Evolutionary conservation across 2,797 vertebrate species (phyloP), one percentile per base, ranked within the genome.

Genomic region (Periophthalmus magnuspinnatus): DNA sequence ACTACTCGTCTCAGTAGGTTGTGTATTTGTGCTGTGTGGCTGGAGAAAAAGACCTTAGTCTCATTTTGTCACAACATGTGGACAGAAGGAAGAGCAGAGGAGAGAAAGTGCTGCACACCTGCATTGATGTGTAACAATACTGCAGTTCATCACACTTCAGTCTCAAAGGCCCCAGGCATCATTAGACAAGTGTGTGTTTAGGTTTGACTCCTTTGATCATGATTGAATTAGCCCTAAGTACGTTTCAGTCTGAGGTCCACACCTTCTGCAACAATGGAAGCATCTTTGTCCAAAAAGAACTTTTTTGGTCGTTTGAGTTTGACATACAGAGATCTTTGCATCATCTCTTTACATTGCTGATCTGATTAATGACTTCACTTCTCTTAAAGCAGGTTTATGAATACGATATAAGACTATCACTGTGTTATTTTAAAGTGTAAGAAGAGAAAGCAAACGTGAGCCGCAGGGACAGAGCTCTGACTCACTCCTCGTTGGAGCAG

Each of bases 51-150:
- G 87, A 89, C 84, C 85, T 86, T 38, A 67, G 72, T 88, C 84
- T 84, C 76, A 70, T 90, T 91, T 83, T 90, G 87, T 90, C 90
- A 86, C 83, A 88, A 89, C 82, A 89, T 71, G 63, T 48, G 76
- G 69, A 71, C 65, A 33, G 70, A 66, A 22, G 65, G 54, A 66
- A 62, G 41, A 59, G 58, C 32, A 36, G 58, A 57, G 68, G 45
- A 72, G 80, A 81, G 85, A 88, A 80, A 82, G 85, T 81, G 65
- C 48, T 54, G 78, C 69, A 88, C 88, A 90, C 89, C 88, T 92
- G 88, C 79, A 74, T 59, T 81, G 77, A 81, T 67, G 81, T 55
- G 24, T 63, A 82, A 89, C 85, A 89, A 86, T 84, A 78, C 69
- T 64, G 68, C 32, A 70, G 77, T 80, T 84, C 72, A 74, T 79